A percentile compares a stretch with the other conserved stretches of the same genome.
phyloP scores from a whole-genome alignment of 1,140 invertebrate genomes.

The Druon quercuslanigerum region DNA sequence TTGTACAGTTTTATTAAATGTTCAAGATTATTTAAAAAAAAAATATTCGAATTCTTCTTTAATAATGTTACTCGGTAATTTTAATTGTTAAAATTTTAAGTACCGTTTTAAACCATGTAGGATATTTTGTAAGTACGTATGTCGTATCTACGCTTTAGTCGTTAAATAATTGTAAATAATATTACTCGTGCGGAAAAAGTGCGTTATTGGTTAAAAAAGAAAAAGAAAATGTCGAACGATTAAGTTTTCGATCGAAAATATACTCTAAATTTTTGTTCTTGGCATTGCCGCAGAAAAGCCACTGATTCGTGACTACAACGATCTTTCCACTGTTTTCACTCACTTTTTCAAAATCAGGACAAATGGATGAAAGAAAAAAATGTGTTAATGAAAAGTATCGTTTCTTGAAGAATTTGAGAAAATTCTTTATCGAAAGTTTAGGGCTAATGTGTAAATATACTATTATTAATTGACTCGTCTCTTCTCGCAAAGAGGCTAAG shows the following conservation, averaged over 20 bases:
- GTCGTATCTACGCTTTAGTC: not conserved
- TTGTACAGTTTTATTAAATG: slow-evolving; percentile 5
- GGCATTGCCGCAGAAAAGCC: slow-evolving; percentile 6
- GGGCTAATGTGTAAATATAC: not conserved
- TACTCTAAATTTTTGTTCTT: not conserved
- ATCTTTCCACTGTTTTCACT: not conserved
- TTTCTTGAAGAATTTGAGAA: not conserved
- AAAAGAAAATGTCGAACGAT: not conserved
- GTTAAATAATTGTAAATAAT: slow-evolving; percentile 4
- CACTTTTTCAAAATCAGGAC: not conserved
- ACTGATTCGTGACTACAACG: not conserved
- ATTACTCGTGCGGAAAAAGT: not conserved
- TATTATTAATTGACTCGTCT: slow-evolving; percentile 28
- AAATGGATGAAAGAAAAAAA: not conserved
- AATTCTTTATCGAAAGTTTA: not conserved
- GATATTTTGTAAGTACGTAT: not conserved
- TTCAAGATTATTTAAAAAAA: not conserved
- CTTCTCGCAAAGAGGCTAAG: not conserved
- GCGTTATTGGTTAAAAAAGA: not conserved
- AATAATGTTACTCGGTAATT: not conserved
- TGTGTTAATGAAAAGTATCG: not conserved
- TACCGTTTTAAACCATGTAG: no score
- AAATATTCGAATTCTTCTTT: not conserved
- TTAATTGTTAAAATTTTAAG: no score
- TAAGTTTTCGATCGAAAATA: not conserved